Evolutionary conservation across 2,113 vertebrate genomes (phyloP).

Genomic region (Rhea pennata): DNA sequence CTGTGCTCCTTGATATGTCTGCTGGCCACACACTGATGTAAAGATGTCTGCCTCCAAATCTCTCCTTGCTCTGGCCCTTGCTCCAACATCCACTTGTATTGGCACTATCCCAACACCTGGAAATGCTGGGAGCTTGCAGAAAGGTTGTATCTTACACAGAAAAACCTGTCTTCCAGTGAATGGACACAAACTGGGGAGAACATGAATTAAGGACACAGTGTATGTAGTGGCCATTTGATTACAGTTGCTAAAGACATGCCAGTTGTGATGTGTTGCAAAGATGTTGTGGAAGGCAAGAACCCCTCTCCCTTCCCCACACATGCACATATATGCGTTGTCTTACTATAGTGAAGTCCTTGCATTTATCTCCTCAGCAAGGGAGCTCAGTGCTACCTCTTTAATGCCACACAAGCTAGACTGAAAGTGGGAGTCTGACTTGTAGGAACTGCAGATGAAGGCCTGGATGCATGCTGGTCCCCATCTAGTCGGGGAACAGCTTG

Average conservation of each 20-base stretch:
- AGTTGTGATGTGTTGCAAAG: background rate
- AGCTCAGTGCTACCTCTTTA: background rate
- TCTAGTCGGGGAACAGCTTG: background rate
- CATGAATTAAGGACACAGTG: background rate
- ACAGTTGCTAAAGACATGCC: background rate
- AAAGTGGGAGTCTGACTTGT: constrained; percentile 1
- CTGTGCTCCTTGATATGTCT: background rate
- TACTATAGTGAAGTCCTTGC: background rate
- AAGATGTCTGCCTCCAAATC: background rate
- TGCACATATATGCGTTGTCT: background rate
- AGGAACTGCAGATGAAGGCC: background rate
- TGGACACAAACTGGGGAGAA: background rate
- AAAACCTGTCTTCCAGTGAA: background rate
- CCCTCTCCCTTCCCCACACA: background rate
- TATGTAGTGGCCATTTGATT: background rate
- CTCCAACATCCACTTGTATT: background rate
- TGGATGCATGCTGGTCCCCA: background rate
- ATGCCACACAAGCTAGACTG: background rate
- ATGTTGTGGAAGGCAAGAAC: background rate
- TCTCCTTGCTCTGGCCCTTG: background rate
- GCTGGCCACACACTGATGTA: background rate
- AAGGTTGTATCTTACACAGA: background rate
- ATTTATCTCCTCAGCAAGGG: background rate
- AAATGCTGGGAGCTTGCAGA: background rate
- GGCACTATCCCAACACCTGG: background rate